Evolutionary conservation across 1,140 invertebrate genomes (phyloP).

Genomic region (Rhyacophila brunnea): DNA sequence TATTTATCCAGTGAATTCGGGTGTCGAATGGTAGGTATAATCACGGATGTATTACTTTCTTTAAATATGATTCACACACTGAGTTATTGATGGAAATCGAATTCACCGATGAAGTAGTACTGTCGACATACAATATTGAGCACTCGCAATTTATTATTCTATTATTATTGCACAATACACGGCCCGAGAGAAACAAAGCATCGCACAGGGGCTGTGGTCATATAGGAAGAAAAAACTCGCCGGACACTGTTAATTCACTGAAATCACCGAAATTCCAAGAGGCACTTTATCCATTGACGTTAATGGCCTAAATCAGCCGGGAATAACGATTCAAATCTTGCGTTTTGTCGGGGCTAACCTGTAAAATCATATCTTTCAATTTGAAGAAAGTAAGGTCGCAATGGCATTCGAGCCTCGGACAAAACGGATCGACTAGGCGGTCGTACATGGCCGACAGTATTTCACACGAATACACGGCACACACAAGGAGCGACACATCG

Average conservation of each 20-base stretch:
- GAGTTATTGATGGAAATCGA: too few species aligned
- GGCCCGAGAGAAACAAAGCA: conserved; percentile 15
- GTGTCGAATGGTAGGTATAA: too few species aligned
- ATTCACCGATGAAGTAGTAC: too few species aligned
- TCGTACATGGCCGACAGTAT: conserved; percentile 11
- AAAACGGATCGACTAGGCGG: conserved; percentile 1
- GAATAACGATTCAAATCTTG: background rate
- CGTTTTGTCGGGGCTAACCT: conserved; percentile 3
- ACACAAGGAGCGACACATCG: conserved; percentile 21
- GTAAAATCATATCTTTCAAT: background rate
- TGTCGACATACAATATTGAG: background rate
- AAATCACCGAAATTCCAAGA: conserved; percentile 18
- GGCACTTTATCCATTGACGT: conserved; percentile 3
- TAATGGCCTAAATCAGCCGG: conserved; percentile 14
- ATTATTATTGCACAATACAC: conserved; percentile 19
- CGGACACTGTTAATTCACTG: conserved; percentile 4
- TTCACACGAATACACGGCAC: conserved; percentile 20
- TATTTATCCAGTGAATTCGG: too few species aligned
- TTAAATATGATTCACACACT: too few species aligned
- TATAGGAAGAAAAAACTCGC: background rate
- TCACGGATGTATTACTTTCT: too few species aligned
- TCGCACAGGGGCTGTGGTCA: conserved; percentile 7
- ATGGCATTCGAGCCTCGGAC: conserved; percentile 11
- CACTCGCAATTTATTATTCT: background rate
- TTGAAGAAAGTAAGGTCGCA: background rate